Conservation (phyloP, 2,797 vertebrate genomes). For the Aeoliscus strigatus region DNA sequence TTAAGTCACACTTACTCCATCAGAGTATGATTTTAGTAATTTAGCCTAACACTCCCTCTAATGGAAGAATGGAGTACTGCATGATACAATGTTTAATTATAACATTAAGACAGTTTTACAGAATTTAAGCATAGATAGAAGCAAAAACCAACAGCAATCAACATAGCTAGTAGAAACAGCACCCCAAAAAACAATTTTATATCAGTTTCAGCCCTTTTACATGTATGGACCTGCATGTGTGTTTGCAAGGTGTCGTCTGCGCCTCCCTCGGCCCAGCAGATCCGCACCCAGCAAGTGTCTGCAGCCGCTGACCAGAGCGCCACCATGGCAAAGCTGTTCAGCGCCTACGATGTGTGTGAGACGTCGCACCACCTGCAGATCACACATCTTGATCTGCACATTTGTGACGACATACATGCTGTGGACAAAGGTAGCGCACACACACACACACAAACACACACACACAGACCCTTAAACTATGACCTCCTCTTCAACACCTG, state of each 20-base stretch:
- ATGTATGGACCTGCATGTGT: not conserved
- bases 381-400: constrained; percentile 95
- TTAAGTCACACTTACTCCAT: constrained; percentile 5
- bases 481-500: too few species aligned
- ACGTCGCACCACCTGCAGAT: constrained; percentile 97
- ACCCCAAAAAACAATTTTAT: too few species aligned
- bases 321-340: constrained; percentile 87
- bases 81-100: not conserved
- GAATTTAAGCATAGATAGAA: too few species aligned
- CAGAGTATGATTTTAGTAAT: constrained; percentile 1
- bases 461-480: not conserved
- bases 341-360: constrained; percentile 88
- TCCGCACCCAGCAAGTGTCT: constrained; percentile 81
- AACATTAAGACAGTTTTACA: too few species aligned
- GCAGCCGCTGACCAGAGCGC: constrained; percentile 82
- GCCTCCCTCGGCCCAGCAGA: constrained; percentile 80
- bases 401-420: constrained; percentile 93
- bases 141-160: not conserved
- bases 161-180: not conserved
- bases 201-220: not conserved
- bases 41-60: constrained; percentile 32
- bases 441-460: not conserved
- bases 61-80: constrained; percentile 33
- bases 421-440: constrained; percentile 83
- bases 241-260: constrained; percentile 75